Percentiles rank a stretch among this genome's conserved stretches.
phyloP scores from a whole-genome alignment of 2,797 vertebrate genomes.

The Thaleichthys pacificus region DNA sequence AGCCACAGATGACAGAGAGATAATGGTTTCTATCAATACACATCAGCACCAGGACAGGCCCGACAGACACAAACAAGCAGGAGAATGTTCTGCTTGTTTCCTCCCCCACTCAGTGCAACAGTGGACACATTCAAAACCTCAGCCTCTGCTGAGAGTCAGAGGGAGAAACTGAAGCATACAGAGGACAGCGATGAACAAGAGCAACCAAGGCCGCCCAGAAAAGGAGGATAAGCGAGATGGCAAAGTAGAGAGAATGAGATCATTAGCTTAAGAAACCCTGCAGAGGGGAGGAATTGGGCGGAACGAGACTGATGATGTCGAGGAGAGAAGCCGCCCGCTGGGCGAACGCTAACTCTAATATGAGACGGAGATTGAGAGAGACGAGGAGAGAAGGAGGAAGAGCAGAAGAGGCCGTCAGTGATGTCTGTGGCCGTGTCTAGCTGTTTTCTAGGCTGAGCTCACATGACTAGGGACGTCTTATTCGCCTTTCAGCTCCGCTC shows the following conservation, averaged over 20 bases:
- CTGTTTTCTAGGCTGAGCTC: background rate
- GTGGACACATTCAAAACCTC: background rate
- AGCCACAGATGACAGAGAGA: background rate
- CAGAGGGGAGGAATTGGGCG: conserved; percentile 44
- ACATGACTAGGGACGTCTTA: conserved; percentile 1
- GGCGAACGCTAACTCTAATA: background rate
- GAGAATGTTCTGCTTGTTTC: too few relatives aligned
- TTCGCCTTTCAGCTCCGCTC: conserved; percentile 4
- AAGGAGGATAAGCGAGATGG: conserved; percentile 19
- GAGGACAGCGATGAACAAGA: background rate
- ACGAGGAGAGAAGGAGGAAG: background rate
- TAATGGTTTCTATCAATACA: background rate
- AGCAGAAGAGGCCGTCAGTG: conserved; percentile 11
- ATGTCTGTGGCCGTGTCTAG: background rate
- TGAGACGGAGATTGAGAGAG: conserved; percentile 17
- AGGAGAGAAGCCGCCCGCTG: background rate
- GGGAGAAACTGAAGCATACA: conserved; percentile 4
- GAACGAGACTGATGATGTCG: conserved; percentile 23
- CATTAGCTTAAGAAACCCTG: conserved; percentile 58
- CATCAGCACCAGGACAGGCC: background rate
- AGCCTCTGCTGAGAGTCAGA: background rate
- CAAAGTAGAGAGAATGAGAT: conserved; percentile 26
- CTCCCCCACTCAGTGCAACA: background rate
- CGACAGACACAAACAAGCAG: background rate
- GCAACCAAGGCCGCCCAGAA: conserved; percentile 6